Percentiles rank a stretch among this genome's conserved stretches.
phyloP scores from a whole-genome alignment of 1,140 invertebrate species.

The Sinella curviseta region DNA sequence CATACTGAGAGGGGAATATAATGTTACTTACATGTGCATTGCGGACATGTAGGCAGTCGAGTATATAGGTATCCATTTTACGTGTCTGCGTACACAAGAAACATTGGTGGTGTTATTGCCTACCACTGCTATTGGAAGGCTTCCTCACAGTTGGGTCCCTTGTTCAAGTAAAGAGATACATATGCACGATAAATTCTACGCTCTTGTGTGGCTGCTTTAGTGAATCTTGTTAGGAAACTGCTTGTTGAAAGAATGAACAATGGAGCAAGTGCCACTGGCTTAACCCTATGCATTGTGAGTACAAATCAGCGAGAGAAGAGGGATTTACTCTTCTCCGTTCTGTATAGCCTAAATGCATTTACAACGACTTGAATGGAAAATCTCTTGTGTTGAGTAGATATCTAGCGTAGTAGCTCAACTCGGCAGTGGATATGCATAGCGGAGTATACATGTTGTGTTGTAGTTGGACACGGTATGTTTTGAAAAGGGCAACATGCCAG shows the following conservation, averaged over 20 bases:
- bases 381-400: background rate
- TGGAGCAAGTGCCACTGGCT: background rate
- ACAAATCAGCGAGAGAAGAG: background rate
- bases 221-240: background rate
- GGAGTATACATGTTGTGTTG: background rate
- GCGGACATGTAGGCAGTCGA: no score
- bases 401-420: no score
- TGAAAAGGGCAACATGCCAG: background rate
- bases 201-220: conserved; percentile 1
- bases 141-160: background rate
- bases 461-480: background rate
- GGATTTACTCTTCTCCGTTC: background rate
- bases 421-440: background rate
- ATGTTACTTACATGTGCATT: background rate
- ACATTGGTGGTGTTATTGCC: no score
- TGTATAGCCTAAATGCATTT: no score
- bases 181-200: background rate
- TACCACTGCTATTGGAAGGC: background rate
- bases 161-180: background rate
- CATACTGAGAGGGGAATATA: no score
- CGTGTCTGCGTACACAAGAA: no score
- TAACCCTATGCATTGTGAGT: background rate
- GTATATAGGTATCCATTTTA: no score
- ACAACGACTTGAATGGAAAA: no score
- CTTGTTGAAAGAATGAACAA: conserved; percentile 1